A percentile compares a stretch with the other conserved stretches of the same genome.
Evolutionary conservation across 2,797 vertebrate species (phyloP).

Genomic region (Mus minutoides): DNA sequence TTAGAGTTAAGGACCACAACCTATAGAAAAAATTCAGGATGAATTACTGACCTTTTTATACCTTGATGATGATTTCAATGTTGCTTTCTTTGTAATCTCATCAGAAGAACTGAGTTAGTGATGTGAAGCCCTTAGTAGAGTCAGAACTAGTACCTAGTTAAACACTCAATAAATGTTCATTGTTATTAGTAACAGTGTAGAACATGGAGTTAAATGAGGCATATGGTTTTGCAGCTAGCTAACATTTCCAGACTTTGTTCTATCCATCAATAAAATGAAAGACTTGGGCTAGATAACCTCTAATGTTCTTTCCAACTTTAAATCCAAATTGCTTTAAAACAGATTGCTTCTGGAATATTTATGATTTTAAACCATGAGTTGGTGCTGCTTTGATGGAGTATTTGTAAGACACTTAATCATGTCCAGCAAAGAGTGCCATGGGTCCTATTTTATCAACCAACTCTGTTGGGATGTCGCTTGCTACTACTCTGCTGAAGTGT

Average conservation of each 20-base stretch:
- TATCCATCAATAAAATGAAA: conserved; percentile 43
- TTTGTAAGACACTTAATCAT: not conserved
- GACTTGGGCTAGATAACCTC: not conserved
- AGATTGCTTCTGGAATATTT: not conserved
- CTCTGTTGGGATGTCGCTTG: not conserved
- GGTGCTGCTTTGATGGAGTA: not conserved
- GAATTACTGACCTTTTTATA: not conserved
- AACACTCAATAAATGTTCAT: not conserved
- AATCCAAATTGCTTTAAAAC: conserved; percentile 28
- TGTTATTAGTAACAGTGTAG: not conserved
- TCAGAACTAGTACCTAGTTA: not conserved
- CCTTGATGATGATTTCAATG: not conserved
- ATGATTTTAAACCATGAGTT: not conserved
- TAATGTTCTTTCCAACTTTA: conserved; percentile 27
- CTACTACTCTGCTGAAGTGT: not conserved
- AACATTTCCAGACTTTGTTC: not conserved
- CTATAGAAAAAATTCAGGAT: not conserved
- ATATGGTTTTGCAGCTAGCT: conserved; percentile 22
- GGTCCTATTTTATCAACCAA: not conserved
- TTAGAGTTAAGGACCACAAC: not conserved
- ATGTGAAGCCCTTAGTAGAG: not conserved
- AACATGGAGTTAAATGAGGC: not conserved
- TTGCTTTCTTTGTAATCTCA: not conserved
- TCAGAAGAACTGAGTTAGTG: not conserved
- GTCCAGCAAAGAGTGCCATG: not conserved